Evolutionary conservation across 2,797 vertebrate species (phyloP).

Genomic region (Tangara arthus): DNA sequence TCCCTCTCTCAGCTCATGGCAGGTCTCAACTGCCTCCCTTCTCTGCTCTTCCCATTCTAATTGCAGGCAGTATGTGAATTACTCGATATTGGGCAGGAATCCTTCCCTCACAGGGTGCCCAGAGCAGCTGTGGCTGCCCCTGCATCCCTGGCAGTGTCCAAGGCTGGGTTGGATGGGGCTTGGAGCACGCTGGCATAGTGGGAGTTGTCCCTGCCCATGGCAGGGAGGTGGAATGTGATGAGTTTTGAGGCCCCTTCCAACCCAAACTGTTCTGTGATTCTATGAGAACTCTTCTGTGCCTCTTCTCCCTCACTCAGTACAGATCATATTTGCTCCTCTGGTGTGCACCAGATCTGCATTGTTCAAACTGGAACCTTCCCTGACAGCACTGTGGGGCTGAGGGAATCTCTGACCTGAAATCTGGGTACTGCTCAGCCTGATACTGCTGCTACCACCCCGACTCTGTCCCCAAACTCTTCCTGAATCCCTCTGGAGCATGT

Average conservation of each 20-base stretch:
- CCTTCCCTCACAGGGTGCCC: neutral
- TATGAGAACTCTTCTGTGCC: neutral
- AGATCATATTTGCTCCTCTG: neutral
- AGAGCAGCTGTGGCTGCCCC: neutral
- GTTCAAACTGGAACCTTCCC: neutral
- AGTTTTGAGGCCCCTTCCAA: neutral
- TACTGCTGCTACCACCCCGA: neutral
- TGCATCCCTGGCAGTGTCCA: fast-evolving
- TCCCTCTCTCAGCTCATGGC: constrained; percentile 24
- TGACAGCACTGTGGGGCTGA: neutral
- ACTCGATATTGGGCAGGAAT: neutral
- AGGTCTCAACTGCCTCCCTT: constrained; percentile 54
- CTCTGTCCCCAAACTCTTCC: neutral
- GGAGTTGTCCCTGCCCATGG: neutral
- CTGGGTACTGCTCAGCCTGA: fast-evolving
- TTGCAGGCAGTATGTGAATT: neutral
- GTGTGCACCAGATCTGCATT: fast-evolving
- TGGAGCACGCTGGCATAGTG: neutral
- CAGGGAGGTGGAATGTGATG: neutral
- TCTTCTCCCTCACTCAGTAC: neutral
- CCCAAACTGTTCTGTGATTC: neutral
- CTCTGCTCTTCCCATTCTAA: neutral
- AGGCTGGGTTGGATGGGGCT: neutral
- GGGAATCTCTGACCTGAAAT: neutral
- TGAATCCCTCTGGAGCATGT: neutral